These are phyloP conservation scores for Pseudorhombus dupliciocellatus DNA, from an alignment of 2,113 vertebrate species.

Conservation along the genomic window DNA sequence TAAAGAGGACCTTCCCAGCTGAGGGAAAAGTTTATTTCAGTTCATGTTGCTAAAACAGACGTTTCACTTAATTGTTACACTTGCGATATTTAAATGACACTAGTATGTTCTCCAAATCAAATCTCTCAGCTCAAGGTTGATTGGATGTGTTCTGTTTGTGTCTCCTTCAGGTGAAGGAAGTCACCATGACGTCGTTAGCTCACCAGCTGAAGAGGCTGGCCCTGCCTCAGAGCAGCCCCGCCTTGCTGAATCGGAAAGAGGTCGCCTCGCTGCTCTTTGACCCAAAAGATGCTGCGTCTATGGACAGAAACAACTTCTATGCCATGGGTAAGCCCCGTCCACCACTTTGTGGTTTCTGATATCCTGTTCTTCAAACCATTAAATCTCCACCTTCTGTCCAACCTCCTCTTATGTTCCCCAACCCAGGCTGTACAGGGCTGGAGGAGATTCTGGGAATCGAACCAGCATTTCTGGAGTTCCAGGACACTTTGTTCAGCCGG, in stretches of 20 bases:
- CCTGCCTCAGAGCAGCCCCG: constrained; percentile 89
- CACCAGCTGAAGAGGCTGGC: constrained; percentile 92
- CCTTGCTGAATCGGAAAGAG: constrained; percentile 81
- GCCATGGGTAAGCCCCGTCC: constrained; percentile 87
- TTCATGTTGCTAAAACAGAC: no score
- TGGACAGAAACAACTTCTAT: constrained; percentile 90
- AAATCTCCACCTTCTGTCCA: neutral
- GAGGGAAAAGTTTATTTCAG: no score
- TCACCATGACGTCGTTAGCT: constrained; percentile 91
- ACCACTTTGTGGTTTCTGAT: neutral
- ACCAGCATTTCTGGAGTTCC: constrained; percentile 87
- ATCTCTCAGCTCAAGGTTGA: no score
- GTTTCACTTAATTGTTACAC: no score
- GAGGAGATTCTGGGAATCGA: constrained; percentile 94
- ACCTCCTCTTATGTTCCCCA: neutral
- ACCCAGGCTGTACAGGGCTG: constrained; percentile 91
- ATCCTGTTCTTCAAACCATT: neutral
- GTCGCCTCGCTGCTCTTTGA: constrained; percentile 90
- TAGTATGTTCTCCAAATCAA: no score
- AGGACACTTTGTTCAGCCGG: constrained; percentile 89
- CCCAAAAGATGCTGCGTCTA: constrained; percentile 86
- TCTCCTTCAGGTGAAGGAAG: constrained; percentile 7
- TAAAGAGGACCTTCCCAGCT: no score
- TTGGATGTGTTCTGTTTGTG: no score
- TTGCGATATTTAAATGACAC: no score